Evolutionary conservation across 2,888 invertebrate genomes (phyloP).

Genomic region (Selenia dentaria): DNA sequence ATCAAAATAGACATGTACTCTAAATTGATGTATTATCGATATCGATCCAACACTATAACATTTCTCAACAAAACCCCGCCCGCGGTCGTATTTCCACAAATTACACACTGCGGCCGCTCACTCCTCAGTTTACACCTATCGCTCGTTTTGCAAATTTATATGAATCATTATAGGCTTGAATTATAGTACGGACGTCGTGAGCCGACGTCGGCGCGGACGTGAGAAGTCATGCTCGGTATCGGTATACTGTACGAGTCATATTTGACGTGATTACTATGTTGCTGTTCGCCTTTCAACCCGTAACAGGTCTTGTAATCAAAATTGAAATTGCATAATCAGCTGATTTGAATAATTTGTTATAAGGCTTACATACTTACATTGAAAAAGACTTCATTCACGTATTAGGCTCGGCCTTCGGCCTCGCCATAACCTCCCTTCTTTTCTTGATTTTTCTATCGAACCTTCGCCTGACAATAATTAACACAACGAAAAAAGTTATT

Average conservation of each 20-base stretch:
- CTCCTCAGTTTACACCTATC: slow-evolving; percentile 71
- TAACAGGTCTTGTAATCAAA: too few relatives aligned
- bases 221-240: slow-evolving; percentile 39
- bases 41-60: not conserved
- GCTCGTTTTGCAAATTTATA: slow-evolving; percentile 73
- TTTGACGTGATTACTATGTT: slow-evolving; percentile 30
- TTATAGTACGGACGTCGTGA: slow-evolving; percentile 62
- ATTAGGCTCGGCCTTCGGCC: too few relatives aligned
- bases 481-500: too few relatives aligned
- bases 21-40: slow-evolving; percentile 13
- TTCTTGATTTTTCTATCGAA: too few relatives aligned
- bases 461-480: too few relatives aligned
- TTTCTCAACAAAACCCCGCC: slow-evolving; percentile 54
- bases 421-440: too few relatives aligned
- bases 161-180: slow-evolving; percentile 72
- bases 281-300: slow-evolving; percentile 35
- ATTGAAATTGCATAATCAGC: too few relatives aligned
- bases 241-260: slow-evolving; percentile 12
- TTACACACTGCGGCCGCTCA: slow-evolving; percentile 62
- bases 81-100: slow-evolving; percentile 61
- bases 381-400: too few relatives aligned
- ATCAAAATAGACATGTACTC: too few relatives aligned
- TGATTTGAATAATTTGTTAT: too few relatives aligned
- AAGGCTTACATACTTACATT: too few relatives aligned
- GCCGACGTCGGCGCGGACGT: slow-evolving; percentile 48